Conservation (phyloP, 2,113 vertebrate species). For the Nesospiza acunhae region DNA sequence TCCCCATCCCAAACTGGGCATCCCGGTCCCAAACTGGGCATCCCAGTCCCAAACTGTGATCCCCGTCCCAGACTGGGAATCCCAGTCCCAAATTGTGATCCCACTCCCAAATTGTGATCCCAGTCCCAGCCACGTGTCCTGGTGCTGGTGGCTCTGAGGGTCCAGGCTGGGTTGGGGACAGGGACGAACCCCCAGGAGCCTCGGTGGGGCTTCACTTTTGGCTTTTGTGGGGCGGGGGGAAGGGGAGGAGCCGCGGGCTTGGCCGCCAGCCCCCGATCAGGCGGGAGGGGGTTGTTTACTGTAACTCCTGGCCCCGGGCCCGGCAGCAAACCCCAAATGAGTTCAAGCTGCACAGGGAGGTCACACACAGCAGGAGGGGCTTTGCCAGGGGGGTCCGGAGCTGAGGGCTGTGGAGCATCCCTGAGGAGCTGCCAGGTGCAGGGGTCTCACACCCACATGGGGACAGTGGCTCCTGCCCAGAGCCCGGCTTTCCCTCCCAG, state of each 20-base stretch:
- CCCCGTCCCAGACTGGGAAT: too few species aligned
- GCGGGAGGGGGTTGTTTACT: constrained; percentile 5
- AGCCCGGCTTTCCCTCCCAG: not conserved
- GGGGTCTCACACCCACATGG: rapidly evolving
- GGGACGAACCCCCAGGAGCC: not conserved
- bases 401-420: not conserved
- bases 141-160: not conserved
- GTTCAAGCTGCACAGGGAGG: not conserved
- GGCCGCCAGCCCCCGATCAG: not conserved
- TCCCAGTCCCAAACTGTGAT: not conserved
- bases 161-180: rapidly evolving
- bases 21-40: not conserved
- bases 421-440: not conserved
- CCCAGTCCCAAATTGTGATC: not conserved
- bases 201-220: rapidly evolving
- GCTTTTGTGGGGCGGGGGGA: not conserved
- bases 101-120: not conserved
- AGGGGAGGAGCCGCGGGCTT: not conserved
- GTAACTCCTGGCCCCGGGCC: not conserved
- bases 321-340: constrained; percentile 14
- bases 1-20: rapidly evolving
- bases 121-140: not conserved
- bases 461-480: not conserved
- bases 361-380: not conserved
- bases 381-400: not conserved